Base-by-base conservation (phyloP, 2,113 vertebrate species). In the Alligator mississippiensis region DNA sequence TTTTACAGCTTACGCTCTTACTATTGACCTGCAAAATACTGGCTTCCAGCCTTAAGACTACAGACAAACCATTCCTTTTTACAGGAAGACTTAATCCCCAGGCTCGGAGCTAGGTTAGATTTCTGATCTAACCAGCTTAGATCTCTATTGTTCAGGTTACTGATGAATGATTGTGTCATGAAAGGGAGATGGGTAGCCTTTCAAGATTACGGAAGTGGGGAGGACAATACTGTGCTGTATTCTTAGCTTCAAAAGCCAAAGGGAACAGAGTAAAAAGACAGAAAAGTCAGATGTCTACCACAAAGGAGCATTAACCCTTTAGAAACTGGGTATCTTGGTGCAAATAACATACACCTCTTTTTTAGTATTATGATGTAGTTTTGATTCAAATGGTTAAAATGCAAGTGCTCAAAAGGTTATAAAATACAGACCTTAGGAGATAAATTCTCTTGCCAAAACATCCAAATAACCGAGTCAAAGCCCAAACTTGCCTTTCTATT, bases 341-440 rank as follows among this genome's bases (percentile, higher is more conserved):
- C 10, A n/a, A 91, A 80, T 28, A 75, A 83, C 80, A 74, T 1
- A 0, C 16, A 19, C 10, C 25, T 34, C 24, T 14, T 68, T 88
- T 88, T 47, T 18, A 90, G 82, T 78, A 80, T 24, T 59, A 22
- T 0, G 1, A 13, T 9, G 2, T 1, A 2, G 25, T 30, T 93
- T 11, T 34, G 63, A 54, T 22, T 78, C 74, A 89, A 97, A 86
- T 95, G 87, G 92, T 96, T 97, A 97, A 97, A 96, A 91, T 74
- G 60, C 84, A 94, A 94, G 74, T 34, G 90, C 76, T 88, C 89
- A 83, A 82, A 60, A 81, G 76, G 82, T 75, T 96, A 81, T 87
- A 93, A 94, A 95, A 95, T 63, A 93, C 88, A 92, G 90, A 38
- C 82, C 84, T 77, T 6, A 76, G 76, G 34, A 82, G 75, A 90